phyloP scores from a whole-genome alignment of 2,888 invertebrate genomes.

The Fabriciana adippe region DNA sequence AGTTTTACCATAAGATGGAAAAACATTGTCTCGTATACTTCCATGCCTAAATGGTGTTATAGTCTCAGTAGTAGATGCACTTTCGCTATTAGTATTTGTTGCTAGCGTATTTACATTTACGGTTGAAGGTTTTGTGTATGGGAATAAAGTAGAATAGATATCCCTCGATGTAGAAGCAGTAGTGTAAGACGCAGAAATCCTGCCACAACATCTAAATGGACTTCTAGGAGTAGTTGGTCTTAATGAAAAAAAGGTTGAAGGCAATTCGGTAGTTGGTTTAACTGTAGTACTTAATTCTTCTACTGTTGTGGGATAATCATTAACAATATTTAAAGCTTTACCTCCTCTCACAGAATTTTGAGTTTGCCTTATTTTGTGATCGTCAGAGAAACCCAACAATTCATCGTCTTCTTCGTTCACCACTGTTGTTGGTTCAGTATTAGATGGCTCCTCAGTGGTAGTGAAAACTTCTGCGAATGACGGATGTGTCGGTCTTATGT shows the following conservation, averaged over 20 bases:
- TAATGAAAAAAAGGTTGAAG: conserved; percentile 47
- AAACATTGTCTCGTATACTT: conserved; percentile 70
- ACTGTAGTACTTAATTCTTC: conserved; percentile 54
- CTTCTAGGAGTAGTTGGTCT: conserved; percentile 57
- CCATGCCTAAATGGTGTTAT: conserved; percentile 63
- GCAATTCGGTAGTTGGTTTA: conserved; percentile 48
- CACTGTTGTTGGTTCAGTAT: conserved; percentile 82
- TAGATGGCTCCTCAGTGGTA: conserved; percentile 64
- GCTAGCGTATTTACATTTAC: conserved; percentile 54
- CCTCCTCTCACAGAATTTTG: conserved; percentile 63
- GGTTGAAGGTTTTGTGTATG: conserved; percentile 74
- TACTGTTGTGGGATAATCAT: conserved; percentile 48
- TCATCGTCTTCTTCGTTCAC: conserved; percentile 88
- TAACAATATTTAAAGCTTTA: conserved; percentile 67
- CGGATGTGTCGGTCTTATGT: conserved; percentile 90
- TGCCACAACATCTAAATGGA: conserved; percentile 71
- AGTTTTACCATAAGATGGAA: conserved; percentile 71
- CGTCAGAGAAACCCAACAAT: conserved; percentile 89
- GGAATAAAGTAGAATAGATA: conserved; percentile 62
- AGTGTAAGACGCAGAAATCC: conserved; percentile 75
- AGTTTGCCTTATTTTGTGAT: conserved; percentile 59
- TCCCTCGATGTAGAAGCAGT: conserved; percentile 59
- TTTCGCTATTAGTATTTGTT: conserved; percentile 53
- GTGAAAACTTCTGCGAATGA: conserved; percentile 74
- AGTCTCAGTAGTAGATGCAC: conserved; percentile 55